phyloP scores from a whole-genome alignment of 2,113 vertebrate species.

The Hepsetus odoe region DNA sequence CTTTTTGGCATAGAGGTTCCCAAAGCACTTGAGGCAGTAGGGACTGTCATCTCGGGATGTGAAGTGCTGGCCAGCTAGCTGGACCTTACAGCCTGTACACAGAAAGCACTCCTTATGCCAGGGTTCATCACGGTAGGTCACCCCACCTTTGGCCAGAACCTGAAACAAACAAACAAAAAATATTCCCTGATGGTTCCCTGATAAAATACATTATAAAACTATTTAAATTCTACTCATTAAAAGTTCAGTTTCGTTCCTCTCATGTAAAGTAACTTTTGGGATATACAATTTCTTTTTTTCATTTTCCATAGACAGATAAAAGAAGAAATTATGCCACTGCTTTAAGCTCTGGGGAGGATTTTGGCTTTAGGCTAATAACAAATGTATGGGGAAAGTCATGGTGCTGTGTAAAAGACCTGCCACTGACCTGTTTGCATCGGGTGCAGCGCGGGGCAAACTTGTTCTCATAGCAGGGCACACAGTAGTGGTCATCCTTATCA shows the following conservation, averaged over 20 bases:
- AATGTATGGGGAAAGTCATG: conserved; percentile 10
- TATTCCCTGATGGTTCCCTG: neutral
- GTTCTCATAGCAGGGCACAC: conserved; percentile 95
- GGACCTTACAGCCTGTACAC: conserved; percentile 90
- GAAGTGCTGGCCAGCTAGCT: conserved; percentile 97
- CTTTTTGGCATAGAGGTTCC: conserved; percentile 95
- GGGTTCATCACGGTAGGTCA: conserved; percentile 96
- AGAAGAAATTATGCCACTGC: conserved; percentile 4
- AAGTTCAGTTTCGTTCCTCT: too few species aligned
- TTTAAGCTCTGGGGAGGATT: conserved; percentile 15
- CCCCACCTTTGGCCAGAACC: conserved; percentile 95
- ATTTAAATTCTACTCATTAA: too few species aligned
- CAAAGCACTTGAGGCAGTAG: conserved; percentile 94
- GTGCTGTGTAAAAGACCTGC: neutral
- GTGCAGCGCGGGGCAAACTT: conserved; percentile 97
- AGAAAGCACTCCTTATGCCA: conserved; percentile 99
- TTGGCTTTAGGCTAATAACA: conserved; percentile 11
- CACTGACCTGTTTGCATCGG: conserved; percentile 91
- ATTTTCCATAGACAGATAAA: conserved; percentile 22
- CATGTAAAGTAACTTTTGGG: too few species aligned
- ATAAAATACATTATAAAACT: too few species aligned
- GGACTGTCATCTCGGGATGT: conserved; percentile 95
- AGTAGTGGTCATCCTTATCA: conserved; percentile 96
- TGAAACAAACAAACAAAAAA: conserved; percentile 61
- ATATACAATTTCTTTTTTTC: too few species aligned